Evolutionary conservation across 2,113 vertebrate species (phyloP), one percentile per base, ranked within the genome.

Genomic region (Pelobates fuscus): DNA sequence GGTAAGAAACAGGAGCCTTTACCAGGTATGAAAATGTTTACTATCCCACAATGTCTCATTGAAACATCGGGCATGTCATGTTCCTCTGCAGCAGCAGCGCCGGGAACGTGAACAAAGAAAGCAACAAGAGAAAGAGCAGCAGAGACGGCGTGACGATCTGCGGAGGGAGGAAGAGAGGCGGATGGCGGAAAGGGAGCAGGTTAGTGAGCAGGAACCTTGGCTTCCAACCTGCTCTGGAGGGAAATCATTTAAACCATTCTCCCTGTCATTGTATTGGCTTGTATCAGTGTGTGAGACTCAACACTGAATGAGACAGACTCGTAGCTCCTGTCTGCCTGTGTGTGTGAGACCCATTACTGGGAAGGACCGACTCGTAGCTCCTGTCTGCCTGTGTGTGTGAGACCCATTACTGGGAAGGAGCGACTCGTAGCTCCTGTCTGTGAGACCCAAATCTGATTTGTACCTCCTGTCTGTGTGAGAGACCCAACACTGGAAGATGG

Each of bases 141-240:
- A 86, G 78, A 80, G 94, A 78, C 84, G 94, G 74, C 85, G 94
- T 5, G 94, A 95, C 71, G 95, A 96, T 84, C 60, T 88, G 84
- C 89, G 94, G 75, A 87, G 94, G 29, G 94, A 97, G 84, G 94
- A 96, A 83, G 95, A 96, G 75, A 83, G 94, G 69, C 88, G 94
- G 83, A 81, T 95, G 85, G 94, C 94, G 0, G 95, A 96, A 83
- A 90, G 95, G 21, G 94, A 97, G 86, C 95, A 97, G 94, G 94
- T 95, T 82, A 69, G 55, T 29, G 23, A n/a, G 24, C 17, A 14
- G 44, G 65, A 11, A 20, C 67, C 17, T 5, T 54, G 66, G 23
- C 12, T 17, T 15, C 30, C 17, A 12, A 20, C 49, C 27, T 41
- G 30, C 30, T 10, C 30, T 32, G 4, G 30, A 32, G 30, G 30